Evolutionary conservation across 92 coral and sea anemone species (phyloP).

Genomic region (Zoanthus solanderi): DNA sequence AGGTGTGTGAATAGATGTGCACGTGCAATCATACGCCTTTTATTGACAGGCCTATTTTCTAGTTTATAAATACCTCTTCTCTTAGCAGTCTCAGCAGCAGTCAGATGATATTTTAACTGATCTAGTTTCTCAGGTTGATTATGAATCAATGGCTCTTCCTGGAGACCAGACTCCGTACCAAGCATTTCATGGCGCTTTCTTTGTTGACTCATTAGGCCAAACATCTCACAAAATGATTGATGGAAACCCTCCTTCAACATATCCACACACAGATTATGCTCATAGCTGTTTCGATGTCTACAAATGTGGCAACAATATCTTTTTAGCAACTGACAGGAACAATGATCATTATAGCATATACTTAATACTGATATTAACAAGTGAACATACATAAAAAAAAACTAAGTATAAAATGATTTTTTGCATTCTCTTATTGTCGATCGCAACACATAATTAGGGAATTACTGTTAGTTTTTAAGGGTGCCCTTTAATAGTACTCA

Average conservation of each 20-base stretch:
- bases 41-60: background rate
- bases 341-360: no score
- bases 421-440: no score
- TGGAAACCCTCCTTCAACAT: slow-evolving; percentile 98
- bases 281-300: slow-evolving; percentile 95
- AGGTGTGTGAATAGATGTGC: no score
- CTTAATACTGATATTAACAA: no score
- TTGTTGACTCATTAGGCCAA: slow-evolving; percentile 88
- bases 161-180: slow-evolving; percentile 87
- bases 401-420: no score
- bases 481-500: no score
- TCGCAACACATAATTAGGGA: no score
- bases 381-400: no score
- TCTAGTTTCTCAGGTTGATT: slow-evolving; percentile 92
- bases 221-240: slow-evolving; percentile 93
- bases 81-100: slow-evolving; percentile 91
- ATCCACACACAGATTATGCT: slow-evolving; percentile 96
- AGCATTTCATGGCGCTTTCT: slow-evolving; percentile 74
- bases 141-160: slow-evolving; percentile 80
- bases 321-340: no score
- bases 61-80: slow-evolving; percentile 77
- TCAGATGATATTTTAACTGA: slow-evolving; percentile 85
- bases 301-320: no score
- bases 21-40: no score
- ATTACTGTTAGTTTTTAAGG: no score